phyloP scores from a whole-genome alignment of 2,113 vertebrate genomes.

The Burhinus bistriatus region DNA sequence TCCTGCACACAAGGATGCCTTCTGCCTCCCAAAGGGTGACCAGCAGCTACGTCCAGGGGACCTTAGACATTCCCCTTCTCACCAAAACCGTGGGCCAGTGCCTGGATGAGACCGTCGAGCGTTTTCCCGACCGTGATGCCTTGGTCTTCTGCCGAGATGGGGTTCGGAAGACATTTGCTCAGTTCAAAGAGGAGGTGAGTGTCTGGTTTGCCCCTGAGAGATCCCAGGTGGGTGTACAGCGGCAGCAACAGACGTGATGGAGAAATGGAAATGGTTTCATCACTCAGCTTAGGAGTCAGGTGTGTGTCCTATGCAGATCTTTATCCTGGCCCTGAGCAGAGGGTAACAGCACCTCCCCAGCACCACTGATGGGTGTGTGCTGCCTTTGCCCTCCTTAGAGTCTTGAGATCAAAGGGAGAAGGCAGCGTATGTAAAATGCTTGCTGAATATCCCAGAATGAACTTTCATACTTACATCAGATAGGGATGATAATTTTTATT shows the following conservation, averaged over 20 bases:
- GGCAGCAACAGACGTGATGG: not conserved
- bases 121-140: slow-evolving; percentile 78
- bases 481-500: too few relatives aligned
- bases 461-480: not conserved
- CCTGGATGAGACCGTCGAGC: slow-evolving; percentile 71
- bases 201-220: not conserved
- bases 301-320: rapidly evolving
- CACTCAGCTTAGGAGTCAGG: not conserved
- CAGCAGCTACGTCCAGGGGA: slow-evolving; percentile 84
- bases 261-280: not conserved
- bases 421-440: rapidly evolving
- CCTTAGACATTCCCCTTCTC: slow-evolving; percentile 47
- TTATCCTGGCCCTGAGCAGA: not conserved
- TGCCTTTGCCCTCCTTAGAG: not conserved
- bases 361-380: rapidly evolving
- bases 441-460: not conserved
- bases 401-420: not conserved
- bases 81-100: slow-evolving; percentile 74
- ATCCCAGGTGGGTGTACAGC: rapidly evolving
- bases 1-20: slow-evolving; percentile 57
- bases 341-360: not conserved
- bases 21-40: slow-evolving; percentile 63
- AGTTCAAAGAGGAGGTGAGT: slow-evolving; percentile 86
- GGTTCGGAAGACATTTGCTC: slow-evolving; percentile 83
- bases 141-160: slow-evolving; percentile 74